These are phyloP conservation scores for Lamellibrachia luymesi DNA, from an alignment of 1,140 invertebrate species.

Conservation along the genomic window DNA sequence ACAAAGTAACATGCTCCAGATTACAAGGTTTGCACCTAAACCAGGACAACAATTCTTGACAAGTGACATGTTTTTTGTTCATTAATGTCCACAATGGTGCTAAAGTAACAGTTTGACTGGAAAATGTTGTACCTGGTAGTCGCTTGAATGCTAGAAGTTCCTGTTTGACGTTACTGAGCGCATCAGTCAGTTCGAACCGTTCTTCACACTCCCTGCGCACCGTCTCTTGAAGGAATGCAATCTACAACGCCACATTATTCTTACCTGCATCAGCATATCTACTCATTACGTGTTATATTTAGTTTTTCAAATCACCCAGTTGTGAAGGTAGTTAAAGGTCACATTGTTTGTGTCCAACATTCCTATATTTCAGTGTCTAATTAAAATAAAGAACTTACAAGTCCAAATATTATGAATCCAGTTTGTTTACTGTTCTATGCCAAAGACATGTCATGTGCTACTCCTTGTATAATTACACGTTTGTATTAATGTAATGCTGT, in stretches of 20 bases:
- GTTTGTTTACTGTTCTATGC: neutral
- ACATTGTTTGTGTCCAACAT: neutral
- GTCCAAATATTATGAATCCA: too few species aligned
- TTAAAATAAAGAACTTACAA: too few species aligned
- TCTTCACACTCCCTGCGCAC: conserved; percentile 54
- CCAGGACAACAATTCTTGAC: too few species aligned
- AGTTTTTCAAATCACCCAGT: neutral
- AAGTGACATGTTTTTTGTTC: too few species aligned
- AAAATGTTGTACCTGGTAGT: conserved; percentile 37
- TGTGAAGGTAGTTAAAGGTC: neutral
- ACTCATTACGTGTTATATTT: neutral
- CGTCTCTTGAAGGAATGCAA: conserved; percentile 48
- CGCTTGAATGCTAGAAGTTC: conserved; percentile 48
- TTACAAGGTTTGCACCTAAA: too few species aligned
- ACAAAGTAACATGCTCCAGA: too few species aligned
- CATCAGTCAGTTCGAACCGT: conserved; percentile 52
- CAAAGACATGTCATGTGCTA: neutral
- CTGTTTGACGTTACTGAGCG: conserved; percentile 45
- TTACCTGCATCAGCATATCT: neutral
- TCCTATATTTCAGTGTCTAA: too few species aligned
- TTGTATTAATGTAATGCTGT: too few species aligned
- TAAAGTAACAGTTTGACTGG: neutral
- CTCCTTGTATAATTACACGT: neutral
- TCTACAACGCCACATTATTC: conserved; percentile 24
- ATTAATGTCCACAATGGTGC: too few species aligned